A percentile compares a stretch with the other conserved stretches of the same genome.
Evolutionary conservation across 1,140 invertebrate genomes (phyloP).

Genomic region (Bombus difficillimus): DNA sequence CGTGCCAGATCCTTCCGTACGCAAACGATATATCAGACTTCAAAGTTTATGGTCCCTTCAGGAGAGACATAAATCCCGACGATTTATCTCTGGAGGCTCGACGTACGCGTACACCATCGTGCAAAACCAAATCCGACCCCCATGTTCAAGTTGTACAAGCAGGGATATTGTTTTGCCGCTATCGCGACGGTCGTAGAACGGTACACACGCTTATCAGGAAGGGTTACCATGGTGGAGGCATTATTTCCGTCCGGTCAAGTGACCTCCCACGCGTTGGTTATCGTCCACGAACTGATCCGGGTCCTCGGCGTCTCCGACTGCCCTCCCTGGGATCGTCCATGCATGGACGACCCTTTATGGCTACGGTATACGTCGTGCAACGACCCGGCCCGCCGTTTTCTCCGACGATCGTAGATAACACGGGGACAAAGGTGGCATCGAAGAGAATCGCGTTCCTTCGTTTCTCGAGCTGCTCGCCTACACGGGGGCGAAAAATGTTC

Average conservation of each 20-base stretch:
- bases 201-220: conserved; percentile 55
- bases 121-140: conserved; percentile 56
- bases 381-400: conserved; percentile 12
- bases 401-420: background rate
- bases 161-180: conserved; percentile 63
- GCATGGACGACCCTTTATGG: conserved; percentile 40
- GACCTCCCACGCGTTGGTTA: conserved; percentile 58
- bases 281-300: conserved; percentile 52
- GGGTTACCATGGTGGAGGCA: conserved; percentile 54
- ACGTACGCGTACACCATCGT: background rate
- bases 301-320: conserved; percentile 32
- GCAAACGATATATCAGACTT: background rate
- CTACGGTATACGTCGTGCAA: background rate
- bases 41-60: background rate
- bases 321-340: conserved; percentile 10
- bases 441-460: background rate
- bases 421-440: background rate
- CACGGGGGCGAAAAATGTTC: background rate
- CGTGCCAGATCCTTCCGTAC: background rate
- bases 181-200: conserved; percentile 41
- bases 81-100: conserved; percentile 21
- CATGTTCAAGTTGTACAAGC: conserved; percentile 32
- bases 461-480: background rate
- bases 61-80: conserved; percentile 17
- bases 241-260: conserved; percentile 62